Evolutionary conservation across 2,113 vertebrate genomes (phyloP).

Genomic region (Coptodon bakossiorum): DNA sequence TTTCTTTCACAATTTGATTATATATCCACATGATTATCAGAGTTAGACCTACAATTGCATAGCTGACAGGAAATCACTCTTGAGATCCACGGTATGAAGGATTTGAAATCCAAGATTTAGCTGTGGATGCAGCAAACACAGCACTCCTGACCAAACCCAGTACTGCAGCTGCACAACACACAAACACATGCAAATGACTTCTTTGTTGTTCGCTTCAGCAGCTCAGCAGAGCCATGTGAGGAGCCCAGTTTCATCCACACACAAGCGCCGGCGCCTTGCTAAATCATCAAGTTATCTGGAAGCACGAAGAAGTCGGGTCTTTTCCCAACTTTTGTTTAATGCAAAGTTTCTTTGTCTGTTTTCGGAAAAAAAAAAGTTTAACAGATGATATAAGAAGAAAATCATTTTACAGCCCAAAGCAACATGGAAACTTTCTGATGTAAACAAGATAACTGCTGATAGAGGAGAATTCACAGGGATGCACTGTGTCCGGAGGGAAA

Average conservation of each 20-base stretch:
- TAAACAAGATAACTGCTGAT: background rate
- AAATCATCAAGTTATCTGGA: background rate
- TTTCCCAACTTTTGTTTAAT: background rate
- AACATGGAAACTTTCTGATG: background rate
- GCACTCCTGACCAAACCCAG: background rate
- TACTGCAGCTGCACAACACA: conserved; percentile 1
- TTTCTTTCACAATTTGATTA: background rate
- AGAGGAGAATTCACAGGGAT: background rate
- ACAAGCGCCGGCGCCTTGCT: background rate
- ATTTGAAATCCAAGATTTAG: background rate
- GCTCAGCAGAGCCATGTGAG: background rate
- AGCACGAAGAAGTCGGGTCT: background rate
- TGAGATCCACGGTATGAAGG: background rate
- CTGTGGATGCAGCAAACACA: background rate
- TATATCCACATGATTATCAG: background rate
- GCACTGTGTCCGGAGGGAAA: background rate
- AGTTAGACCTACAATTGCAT: background rate
- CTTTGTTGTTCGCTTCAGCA: conserved; percentile 21
- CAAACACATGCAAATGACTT: conserved; percentile 10
- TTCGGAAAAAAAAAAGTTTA: background rate
- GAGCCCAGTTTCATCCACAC: background rate
- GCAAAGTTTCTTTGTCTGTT: background rate
- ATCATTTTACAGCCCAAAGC: background rate
- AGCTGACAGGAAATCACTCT: background rate
- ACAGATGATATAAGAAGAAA: background rate